Base-by-base conservation (phyloP, 2,113 vertebrate species). In the Aix galericulata region DNA sequence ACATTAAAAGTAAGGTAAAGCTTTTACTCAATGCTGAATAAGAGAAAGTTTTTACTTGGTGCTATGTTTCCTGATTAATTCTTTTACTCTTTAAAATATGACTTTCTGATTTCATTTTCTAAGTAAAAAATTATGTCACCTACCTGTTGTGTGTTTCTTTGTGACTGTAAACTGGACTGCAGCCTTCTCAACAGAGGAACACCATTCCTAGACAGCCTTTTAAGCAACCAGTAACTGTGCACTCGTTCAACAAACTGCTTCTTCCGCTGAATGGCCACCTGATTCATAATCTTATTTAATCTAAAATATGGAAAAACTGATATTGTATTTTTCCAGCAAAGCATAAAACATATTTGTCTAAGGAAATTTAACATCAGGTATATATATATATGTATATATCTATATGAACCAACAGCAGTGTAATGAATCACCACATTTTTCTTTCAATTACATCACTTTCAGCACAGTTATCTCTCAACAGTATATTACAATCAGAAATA, bases 241-340 rank as follows among this genome's bases (percentile, higher is more conserved):
- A 98, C 98, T 79, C 99, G 98, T 97, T 99, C 99, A 68, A 99
- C 98, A 95, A 99, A 99, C 31, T 98, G 98, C 97, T 98, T 99
- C 98, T 99, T 99, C 97, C 99, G 99, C 96, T 99, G 99, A 90
- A 99, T 97, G 79, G 99, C 99, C 96, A 99, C 99, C 98, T 99
- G 99, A 97, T 99, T 99, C 88, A 99, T 97, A 94, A 99, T 99
- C 95, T 98, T 99, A 97, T 99, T 99, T 97, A 99, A 98, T 97
- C 99, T 99, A 91, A 89, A 98, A 98, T 68, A 97, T 3, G 83
- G 96, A 95, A 93, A 96, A 92, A 96, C 92, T 94, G 74, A 96
- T 62, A 96, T 95, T 94, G 95, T 91, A 97, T 95, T 96, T 96
- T 67, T 21, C n/a, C 44, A 91, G 59, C 48, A 96, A 85, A 67